Evolutionary conservation across 2,888 invertebrate genomes (phyloP).

Genomic region (Drosophila quinaria): DNA sequence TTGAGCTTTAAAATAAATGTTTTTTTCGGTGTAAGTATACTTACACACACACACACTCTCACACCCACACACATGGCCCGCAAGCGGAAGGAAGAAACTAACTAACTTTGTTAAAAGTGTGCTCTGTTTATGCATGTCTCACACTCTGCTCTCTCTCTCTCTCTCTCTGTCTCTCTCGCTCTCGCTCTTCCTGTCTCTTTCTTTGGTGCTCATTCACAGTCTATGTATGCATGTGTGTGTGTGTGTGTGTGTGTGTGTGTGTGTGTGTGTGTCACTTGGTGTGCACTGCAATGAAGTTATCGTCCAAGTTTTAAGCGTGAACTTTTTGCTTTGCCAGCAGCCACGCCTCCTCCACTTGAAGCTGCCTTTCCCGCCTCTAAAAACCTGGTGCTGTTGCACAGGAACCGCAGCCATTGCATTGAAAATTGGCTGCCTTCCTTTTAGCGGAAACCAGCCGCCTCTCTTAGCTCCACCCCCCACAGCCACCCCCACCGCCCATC

Average conservation of each 20-base stretch:
- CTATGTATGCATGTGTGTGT: slow-evolving; percentile 14
- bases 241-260: slow-evolving; percentile 9
- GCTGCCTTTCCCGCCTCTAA: not conserved
- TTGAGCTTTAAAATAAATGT: too few relatives aligned
- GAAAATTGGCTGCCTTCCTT: slow-evolving; percentile 64
- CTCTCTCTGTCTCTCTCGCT: not conserved
- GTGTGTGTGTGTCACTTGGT: slow-evolving; percentile 41
- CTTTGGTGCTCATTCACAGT: slow-evolving; percentile 6
- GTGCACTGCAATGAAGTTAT: slow-evolving; percentile 74
- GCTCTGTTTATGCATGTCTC: slow-evolving; percentile 52
- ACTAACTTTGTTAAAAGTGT: slow-evolving; percentile 78
- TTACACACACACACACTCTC: slow-evolving; percentile 3
- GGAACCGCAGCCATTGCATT: slow-evolving; percentile 59
- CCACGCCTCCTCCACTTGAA: slow-evolving; percentile 49
- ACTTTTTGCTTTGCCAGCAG: slow-evolving; percentile 67
- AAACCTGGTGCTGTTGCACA: not conserved
- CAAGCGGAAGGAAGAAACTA: slow-evolving; percentile 78
- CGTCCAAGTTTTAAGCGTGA: slow-evolving; percentile 81
- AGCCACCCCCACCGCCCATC: too few relatives aligned
- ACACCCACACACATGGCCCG: slow-evolving; percentile 11
- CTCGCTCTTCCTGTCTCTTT: slow-evolving; percentile 1
- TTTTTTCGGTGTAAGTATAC: not conserved
- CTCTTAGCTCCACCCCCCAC: too few relatives aligned
- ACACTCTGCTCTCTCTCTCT: slow-evolving; percentile 5
- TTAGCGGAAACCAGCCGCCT: slow-evolving; percentile 46